Evolutionary conservation across 2,113 vertebrate species (phyloP).

Genomic region (Thymallus thymallus): DNA sequence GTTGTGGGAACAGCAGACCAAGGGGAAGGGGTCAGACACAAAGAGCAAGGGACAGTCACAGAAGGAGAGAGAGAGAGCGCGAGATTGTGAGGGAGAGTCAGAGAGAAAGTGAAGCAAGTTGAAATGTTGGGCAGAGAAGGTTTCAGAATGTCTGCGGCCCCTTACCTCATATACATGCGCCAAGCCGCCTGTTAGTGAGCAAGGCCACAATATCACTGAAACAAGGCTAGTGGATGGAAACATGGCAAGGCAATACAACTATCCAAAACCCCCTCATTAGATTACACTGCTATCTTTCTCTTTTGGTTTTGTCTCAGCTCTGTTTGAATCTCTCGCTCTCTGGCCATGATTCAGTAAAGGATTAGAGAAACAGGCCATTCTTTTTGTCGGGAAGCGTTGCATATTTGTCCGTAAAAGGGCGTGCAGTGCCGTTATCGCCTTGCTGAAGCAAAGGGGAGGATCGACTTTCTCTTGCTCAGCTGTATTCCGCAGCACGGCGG

Average conservation of each 20-base stretch:
- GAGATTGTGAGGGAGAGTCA: not conserved
- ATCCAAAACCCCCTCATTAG: too few species aligned
- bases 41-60: not conserved
- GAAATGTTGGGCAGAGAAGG: slow-evolving; percentile 13
- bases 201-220: not conserved
- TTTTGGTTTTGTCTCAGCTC: too few species aligned
- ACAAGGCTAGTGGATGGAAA: not conserved
- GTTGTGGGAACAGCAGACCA: not conserved
- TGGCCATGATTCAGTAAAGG: too few species aligned
- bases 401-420: too few species aligned
- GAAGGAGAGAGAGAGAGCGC: not conserved
- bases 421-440: slow-evolving; percentile 25
- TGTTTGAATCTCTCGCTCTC: too few species aligned
- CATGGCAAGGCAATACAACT: too few species aligned
- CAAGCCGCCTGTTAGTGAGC: not conserved
- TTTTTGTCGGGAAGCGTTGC: too few species aligned
- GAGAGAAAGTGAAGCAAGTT: slow-evolving; percentile 23
- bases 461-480: slow-evolving; percentile 56
- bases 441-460: slow-evolving; percentile 41
- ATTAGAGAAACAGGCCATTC: too few species aligned
- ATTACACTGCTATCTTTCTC: too few species aligned
- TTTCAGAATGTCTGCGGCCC: slow-evolving; percentile 31
- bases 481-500: slow-evolving; percentile 33
- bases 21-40: not conserved
- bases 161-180: slow-evolving; percentile 29